Evolutionary conservation across 2,113 vertebrate genomes (phyloP), one percentile per base, ranked within the genome.

Genomic region (Paratilapia polleni): DNA sequence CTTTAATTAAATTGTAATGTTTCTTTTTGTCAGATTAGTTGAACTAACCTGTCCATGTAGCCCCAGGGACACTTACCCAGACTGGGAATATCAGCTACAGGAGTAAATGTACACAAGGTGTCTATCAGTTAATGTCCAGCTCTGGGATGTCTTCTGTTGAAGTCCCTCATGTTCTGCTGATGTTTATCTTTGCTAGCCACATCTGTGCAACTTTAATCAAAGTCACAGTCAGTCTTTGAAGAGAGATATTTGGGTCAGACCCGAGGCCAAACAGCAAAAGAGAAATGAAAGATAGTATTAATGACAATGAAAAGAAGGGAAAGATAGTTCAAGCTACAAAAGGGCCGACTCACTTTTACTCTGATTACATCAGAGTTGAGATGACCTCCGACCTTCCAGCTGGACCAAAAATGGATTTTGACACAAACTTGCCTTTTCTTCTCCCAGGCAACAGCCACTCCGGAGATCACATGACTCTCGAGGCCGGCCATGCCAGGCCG

Each of bases 381-480:
- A 80, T 91, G 91, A 94, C 87, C 90, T 82, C 77, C 92, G 90
- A 95, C 93, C 92, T 92, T 83, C 80, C 92, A 86, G 87, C 88
- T 92, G 91, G 89, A 88, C 88, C 88, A 80, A 89, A 91, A 93
- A 92, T 57, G 82, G 68, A 66, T 91, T 92, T 91, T 66, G 87
- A 92, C 85, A 95, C 92, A 94, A 94, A 92, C 85, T 90, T 93
- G 87, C 88, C 89, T 92, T 93, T 93, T 92, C 91, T 94, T 92
- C 89, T 91, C 82, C 58, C 58, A 31, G 78, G 84, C 62, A 88
- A 85, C 88, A 90, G 92, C 84, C 89, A 83, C 82, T 31, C 62
- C 19, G 22, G 49, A 62, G 85, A 94, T 95, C 95, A 95, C 94
- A 95, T 95, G 93, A 96, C 91, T 87, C 26, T 88, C 64, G 52